These are phyloP conservation scores for Ceratothoa steindachneri DNA, from an alignment of 2,888 invertebrate species.

Conservation along the genomic window DNA sequence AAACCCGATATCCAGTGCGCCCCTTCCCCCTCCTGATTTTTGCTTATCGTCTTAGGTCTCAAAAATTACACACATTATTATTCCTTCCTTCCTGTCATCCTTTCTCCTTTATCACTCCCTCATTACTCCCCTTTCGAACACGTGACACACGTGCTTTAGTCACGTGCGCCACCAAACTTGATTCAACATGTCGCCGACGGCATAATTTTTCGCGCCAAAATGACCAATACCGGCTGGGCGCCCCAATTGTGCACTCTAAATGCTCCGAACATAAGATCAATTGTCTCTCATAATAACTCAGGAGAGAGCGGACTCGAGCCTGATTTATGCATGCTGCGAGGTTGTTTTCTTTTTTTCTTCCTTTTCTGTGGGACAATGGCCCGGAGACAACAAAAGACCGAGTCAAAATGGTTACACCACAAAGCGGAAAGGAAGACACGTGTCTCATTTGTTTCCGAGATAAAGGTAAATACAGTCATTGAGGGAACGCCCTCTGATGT, in stretches of 20 bases:
- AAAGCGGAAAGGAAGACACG: slow-evolving; percentile 6
- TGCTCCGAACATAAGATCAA: not conserved
- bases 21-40: not conserved
- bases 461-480: slow-evolving; percentile 10
- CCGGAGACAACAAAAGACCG: not conserved
- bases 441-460: slow-evolving; percentile 1
- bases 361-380: not conserved
- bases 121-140: not conserved
- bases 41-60: not conserved
- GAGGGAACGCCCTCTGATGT: not conserved
- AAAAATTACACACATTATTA: slow-evolving; percentile 11
- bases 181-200: slow-evolving; percentile 2
- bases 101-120: slow-evolving; percentile 12
- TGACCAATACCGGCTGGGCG: not conserved
- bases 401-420: slow-evolving; percentile 12
- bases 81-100: slow-evolving; percentile 5
- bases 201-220: slow-evolving; percentile 9
- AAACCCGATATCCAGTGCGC: slow-evolving; percentile 2
- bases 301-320: not conserved
- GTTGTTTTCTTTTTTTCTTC: not conserved
- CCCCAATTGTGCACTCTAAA: not conserved
- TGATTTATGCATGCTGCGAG: slow-evolving; percentile 3
- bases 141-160: not conserved
- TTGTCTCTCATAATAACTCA: not conserved
- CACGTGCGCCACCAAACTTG: slow-evolving; percentile 5